A percentile compares a stretch with the other conserved stretches of the same genome.
These are phyloP conservation scores for Chrysolina haemoptera DNA, from an alignment of 2,888 invertebrate species.

Conservation along the genomic window DNA sequence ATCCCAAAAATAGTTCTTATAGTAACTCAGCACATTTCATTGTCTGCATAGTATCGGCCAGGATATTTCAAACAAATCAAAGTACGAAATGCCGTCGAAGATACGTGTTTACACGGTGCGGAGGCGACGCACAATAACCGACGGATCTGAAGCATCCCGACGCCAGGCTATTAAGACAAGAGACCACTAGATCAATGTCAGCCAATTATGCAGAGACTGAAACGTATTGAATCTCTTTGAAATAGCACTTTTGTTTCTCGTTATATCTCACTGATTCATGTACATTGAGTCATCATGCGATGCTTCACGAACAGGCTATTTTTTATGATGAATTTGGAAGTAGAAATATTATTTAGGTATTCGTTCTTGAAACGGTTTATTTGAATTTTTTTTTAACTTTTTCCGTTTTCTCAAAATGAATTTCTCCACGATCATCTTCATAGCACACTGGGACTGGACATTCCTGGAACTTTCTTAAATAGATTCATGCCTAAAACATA, in stretches of 20 bases:
- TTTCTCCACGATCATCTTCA: too few relatives aligned
- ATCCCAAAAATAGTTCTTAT: too few relatives aligned
- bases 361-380: too few relatives aligned
- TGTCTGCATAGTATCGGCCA: too few relatives aligned
- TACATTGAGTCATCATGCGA: constrained; percentile 14
- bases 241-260: constrained; percentile 26
- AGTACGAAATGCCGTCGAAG: not conserved
- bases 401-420: too few relatives aligned
- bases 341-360: too few relatives aligned
- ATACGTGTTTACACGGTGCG: constrained; percentile 25
- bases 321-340: too few relatives aligned
- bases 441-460: too few relatives aligned
- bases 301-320: not conserved
- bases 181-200: constrained; percentile 57
- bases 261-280: constrained; percentile 28
- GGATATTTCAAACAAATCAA: not conserved
- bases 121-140: constrained; percentile 43
- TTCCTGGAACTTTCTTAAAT: too few relatives aligned
- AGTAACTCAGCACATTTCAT: too few relatives aligned
- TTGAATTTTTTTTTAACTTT: too few relatives aligned
- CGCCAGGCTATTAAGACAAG: constrained; percentile 53
- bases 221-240: constrained; percentile 44
- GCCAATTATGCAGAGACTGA: constrained; percentile 53
- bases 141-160: constrained; percentile 49
- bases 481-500: too few relatives aligned